Conservation (phyloP, 2,113 vertebrate genomes). For the Scytalopus superciliaris region DNA sequence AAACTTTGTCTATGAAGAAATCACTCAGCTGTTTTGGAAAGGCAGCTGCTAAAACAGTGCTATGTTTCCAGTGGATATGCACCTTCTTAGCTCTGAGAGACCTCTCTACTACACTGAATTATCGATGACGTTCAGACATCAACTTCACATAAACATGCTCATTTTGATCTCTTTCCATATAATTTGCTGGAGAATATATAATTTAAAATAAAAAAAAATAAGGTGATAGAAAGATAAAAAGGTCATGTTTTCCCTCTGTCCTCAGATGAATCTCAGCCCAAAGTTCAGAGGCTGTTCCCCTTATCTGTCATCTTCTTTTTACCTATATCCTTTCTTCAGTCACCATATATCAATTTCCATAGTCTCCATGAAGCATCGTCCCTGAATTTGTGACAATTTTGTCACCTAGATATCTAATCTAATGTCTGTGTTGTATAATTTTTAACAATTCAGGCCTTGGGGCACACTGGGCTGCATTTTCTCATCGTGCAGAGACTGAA, state of each 20-base stretch:
- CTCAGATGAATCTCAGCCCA: neutral
- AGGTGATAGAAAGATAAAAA: neutral
- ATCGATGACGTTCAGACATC: neutral
- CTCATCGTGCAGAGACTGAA: neutral
- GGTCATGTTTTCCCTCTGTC: neutral
- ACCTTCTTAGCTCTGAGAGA: neutral
- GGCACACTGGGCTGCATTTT: neutral
- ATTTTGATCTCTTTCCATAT: neutral
- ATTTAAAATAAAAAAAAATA: neutral
- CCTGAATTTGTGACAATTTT: neutral
- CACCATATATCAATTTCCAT: neutral
- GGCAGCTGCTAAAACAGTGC: neutral
- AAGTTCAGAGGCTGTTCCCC: neutral
- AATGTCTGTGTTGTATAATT: neutral
- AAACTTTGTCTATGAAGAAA: neutral
- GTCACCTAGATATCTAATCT: neutral
- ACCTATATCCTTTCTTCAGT: neutral
- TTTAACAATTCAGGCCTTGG: neutral
- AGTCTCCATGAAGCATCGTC: neutral
- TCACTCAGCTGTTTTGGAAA: neutral
- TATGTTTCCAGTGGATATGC: neutral
- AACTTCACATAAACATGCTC: neutral
- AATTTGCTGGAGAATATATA: rapidly evolving
- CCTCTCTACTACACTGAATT: neutral
- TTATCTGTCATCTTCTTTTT: neutral